Conservation (phyloP, 2,888 invertebrate genomes). For the Tetramorium bicarinatum region DNA sequence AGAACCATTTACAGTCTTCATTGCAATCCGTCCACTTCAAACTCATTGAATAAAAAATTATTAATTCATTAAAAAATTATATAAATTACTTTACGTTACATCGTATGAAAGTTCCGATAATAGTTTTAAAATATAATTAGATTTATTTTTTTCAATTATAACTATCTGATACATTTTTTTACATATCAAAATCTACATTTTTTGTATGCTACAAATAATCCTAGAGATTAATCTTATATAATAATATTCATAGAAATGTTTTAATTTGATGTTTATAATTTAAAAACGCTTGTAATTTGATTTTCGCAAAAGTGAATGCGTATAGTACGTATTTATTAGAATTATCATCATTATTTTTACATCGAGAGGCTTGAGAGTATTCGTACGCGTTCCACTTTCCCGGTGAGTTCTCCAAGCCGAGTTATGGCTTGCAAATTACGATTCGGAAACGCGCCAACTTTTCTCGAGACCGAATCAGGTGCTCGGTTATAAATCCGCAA, state of each 20-base stretch:
- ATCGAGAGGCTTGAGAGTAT: constrained; percentile 34
- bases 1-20: constrained; percentile 11
- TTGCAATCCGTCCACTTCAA: neutral
- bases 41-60: constrained; percentile 1
- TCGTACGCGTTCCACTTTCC: constrained; percentile 6
- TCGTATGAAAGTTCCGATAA: neutral
- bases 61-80: neutral
- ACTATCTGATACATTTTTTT: neutral
- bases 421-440: constrained; percentile 66
- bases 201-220: neutral
- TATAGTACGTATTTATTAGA: constrained; percentile 14
- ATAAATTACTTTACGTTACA: neutral
- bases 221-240: neutral
- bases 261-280: neutral
- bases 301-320: neutral
- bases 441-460: constrained; percentile 67
- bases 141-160: neutral
- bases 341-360: constrained; percentile 36
- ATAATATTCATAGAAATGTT: neutral
- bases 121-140: neutral
- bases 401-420: constrained; percentile 40
- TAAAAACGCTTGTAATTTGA: neutral
- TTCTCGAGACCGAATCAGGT: constrained; percentile 72
- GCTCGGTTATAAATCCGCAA: constrained; percentile 84
- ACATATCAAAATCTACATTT: neutral